These are phyloP conservation scores for Musca domestica DNA, from an alignment of 1,140 invertebrate species.

Conservation along the genomic window DNA sequence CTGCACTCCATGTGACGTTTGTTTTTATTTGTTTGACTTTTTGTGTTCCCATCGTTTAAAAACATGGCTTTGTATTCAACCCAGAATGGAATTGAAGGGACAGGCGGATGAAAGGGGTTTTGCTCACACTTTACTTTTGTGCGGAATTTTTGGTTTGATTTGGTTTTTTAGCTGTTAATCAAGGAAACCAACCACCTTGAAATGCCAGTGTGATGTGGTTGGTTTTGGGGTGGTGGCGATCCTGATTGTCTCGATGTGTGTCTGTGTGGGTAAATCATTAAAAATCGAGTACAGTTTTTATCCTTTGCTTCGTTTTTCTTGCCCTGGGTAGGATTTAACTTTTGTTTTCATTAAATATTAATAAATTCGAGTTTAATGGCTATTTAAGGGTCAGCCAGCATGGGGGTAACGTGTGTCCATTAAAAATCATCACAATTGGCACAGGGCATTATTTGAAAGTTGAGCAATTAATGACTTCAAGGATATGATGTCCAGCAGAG, in stretches of 20 bases:
- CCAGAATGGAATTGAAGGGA: background rate
- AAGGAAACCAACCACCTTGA: conserved; percentile 8
- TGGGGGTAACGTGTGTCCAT: background rate
- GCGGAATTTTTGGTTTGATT: no score
- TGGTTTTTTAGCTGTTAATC: conserved; percentile 7
- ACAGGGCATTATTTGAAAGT: no score
- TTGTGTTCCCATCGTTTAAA: conserved; percentile 16
- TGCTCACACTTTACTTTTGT: no score
- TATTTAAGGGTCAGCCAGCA: conserved; percentile 1
- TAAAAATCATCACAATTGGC: no score
- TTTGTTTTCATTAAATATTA: conserved; percentile 21
- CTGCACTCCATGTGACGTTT: background rate
- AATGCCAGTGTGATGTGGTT: background rate
- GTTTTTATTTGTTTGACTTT: conserved; percentile 19
- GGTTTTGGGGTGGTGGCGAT: no score
- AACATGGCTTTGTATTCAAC: background rate
- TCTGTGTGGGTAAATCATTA: background rate
- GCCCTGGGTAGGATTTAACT: background rate
- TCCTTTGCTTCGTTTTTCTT: background rate
- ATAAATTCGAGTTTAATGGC: conserved; percentile 4
- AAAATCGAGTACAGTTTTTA: conserved; percentile 5
- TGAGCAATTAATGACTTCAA: no score
- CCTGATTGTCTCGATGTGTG: background rate
- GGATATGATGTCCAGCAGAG: no score
- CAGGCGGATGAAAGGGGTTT: no score